Base-by-base conservation (phyloP, 2,888 invertebrate genomes). In the Megastigmus dorsalis region DNA sequence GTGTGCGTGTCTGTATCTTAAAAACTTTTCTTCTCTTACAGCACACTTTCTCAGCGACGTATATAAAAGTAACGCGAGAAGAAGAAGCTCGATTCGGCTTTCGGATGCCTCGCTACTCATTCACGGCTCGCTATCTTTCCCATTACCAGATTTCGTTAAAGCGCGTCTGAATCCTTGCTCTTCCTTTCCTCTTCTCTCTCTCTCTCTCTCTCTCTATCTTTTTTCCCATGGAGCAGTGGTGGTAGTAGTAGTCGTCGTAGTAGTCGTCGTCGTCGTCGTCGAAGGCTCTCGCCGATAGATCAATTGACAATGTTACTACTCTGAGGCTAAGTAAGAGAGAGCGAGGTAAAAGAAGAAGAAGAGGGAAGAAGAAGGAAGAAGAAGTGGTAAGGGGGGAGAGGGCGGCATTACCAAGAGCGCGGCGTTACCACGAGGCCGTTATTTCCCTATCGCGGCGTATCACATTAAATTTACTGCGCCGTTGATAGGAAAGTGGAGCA, bases 101-200 rank as follows among this genome's bases (percentile, higher is more conserved):
- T 18, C 63, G 18, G 9, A 60, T 36, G 65, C 75, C 76, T 68
- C 65, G 77, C 76, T 73, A 79, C 80, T 83, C 80, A 79, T 82
- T 80, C 79, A 78, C 79, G 73, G 10, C 20, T 30, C 80, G 78
- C 79, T 84, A 84, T 84, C 84, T 83, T 76, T 74, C 78, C 82
- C 83, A 84, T 84, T 84, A 85, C 82, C 78, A 82, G 84, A 83
- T 84, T 85, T 85, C 81, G 83, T 84, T 83, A 82, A 83, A 80
- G 79, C 80, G 78, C 74, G 76, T 69, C 75, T 77, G 79, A 81
- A 83, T 83, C 78, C 79, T 75, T 63, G 10, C 74, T 68, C 75
- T 74, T 69, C 60, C 57, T 63, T 52, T 60, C 68, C 67, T 60
- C 66, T 73, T 69, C 60, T 66, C 65, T 55, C 65, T 63, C 68